Evolutionary conservation across 2,113 vertebrate genomes (phyloP).

Genomic region (Solea solea): DNA sequence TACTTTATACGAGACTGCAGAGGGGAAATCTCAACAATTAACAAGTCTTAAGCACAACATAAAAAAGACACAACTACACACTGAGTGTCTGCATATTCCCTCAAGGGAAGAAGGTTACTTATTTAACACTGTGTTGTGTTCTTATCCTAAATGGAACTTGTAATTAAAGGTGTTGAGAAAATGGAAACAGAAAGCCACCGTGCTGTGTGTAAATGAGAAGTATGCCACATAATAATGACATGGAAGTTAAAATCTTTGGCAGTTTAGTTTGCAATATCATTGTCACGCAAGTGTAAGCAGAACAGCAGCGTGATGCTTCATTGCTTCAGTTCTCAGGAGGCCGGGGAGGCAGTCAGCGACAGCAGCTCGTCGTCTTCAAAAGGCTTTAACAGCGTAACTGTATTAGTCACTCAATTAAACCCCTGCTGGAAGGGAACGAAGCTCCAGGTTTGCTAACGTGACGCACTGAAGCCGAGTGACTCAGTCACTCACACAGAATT

Average conservation of each 20-base stretch:
- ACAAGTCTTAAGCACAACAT: background rate
- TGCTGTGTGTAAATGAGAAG: too few relatives aligned
- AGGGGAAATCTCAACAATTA: too few relatives aligned
- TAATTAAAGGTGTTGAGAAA: too few relatives aligned
- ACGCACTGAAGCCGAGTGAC: slow-evolving; percentile 36
- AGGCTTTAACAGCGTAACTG: slow-evolving; percentile 31
- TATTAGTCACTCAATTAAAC: slow-evolving; percentile 65
- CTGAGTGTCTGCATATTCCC: background rate
- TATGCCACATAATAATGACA: background rate
- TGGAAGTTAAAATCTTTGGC: too few relatives aligned
- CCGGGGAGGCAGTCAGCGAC: slow-evolving; percentile 27
- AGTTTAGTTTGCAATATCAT: too few relatives aligned
- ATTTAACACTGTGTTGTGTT: too few relatives aligned
- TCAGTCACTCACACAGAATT: slow-evolving; percentile 23
- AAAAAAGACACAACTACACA: background rate
- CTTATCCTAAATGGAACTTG: too few relatives aligned
- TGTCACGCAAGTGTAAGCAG: too few relatives aligned
- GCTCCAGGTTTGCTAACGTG: slow-evolving; percentile 54
- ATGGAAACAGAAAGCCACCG: too few relatives aligned
- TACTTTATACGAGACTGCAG: too few relatives aligned
- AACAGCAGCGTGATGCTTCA: background rate
- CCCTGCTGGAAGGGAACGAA: slow-evolving; percentile 54
- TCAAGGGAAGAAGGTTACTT: background rate
- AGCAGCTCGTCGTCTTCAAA: slow-evolving; percentile 36
- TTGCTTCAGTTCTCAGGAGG: slow-evolving; percentile 46